Conservation (phyloP, 2,113 vertebrate species). For the Nestor notabilis region DNA sequence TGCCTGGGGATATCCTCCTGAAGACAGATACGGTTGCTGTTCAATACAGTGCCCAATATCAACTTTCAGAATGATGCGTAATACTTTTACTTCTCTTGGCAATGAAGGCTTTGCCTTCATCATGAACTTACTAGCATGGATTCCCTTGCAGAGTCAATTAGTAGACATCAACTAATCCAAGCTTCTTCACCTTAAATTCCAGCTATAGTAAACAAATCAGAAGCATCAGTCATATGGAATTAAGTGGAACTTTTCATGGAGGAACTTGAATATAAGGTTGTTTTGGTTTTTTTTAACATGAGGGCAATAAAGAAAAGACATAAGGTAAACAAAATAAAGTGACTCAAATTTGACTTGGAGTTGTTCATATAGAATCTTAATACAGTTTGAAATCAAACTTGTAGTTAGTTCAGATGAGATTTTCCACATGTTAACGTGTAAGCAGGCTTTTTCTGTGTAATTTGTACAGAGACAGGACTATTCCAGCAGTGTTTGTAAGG, state of each 20-base stretch:
- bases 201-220: not conserved
- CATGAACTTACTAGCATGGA: not conserved
- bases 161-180: not conserved
- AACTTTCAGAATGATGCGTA: not conserved
- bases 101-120: not conserved
- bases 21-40: not conserved
- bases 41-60: not conserved
- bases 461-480: not conserved
- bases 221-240: not conserved
- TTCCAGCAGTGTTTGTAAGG: not conserved
- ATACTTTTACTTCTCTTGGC: not conserved
- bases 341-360: not conserved
- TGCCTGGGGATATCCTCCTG: not conserved
- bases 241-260: not conserved
- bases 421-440: not conserved
- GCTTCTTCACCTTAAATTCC: not conserved
- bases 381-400: not conserved
- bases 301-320: not conserved
- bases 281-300: not conserved
- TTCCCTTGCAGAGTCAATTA: not conserved
- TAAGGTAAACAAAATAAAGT: not conserved
- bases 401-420: not conserved
- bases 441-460: not conserved
- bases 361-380: not conserved
- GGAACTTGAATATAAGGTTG: not conserved